These are phyloP conservation scores for Aurelia sp. DNA, from an alignment of 30 jellyfish, hydroid and myxozoan genomes.

Conservation along the genomic window DNA sequence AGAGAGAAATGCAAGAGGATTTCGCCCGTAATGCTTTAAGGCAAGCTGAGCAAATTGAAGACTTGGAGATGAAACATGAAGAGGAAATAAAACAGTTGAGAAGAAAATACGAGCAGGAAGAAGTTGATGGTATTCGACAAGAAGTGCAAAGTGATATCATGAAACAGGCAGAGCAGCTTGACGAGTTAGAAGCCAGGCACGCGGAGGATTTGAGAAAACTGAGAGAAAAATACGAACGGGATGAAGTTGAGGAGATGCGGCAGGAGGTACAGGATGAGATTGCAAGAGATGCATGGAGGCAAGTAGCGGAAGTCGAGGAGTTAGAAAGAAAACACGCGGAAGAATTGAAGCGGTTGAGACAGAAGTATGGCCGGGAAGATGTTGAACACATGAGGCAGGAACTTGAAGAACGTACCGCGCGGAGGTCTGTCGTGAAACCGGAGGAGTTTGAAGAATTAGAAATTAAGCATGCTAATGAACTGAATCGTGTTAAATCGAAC, in stretches of 20 bases:
- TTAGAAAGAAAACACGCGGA: conserved; percentile 46
- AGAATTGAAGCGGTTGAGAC: conserved; percentile 40
- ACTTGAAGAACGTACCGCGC: conserved; percentile 2
- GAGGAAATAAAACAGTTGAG: conserved; percentile 24
- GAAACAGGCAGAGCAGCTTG: conserved; percentile 48
- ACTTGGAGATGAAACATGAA: conserved; percentile 29
- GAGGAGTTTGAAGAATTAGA: conserved; percentile 32
- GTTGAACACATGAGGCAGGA: conserved; percentile 20
- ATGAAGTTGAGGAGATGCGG: conserved; percentile 6
- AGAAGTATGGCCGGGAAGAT: conserved; percentile 44
- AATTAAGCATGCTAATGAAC: conserved; percentile 35
- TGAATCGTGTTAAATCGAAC: conserved; percentile 20
- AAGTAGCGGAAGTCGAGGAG: conserved; percentile 22
- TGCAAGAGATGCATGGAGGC: conserved; percentile 24
- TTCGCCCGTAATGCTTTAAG: conserved; percentile 49
- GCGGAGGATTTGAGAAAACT: conserved; percentile 32
- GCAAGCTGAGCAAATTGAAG: conserved; percentile 67
- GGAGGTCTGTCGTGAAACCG: background rate
- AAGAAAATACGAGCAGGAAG: conserved; percentile 17
- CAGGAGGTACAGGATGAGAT: conserved; percentile 21
- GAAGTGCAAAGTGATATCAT: conserved; percentile 43
- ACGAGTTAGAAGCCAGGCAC: conserved; percentile 47
- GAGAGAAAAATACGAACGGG: conserved; percentile 18
- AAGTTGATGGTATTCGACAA: conserved; percentile 22
- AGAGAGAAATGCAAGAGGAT: conserved; percentile 61